phyloP scores from a whole-genome alignment of 2,888 invertebrate genomes.

The Coenonympha arcania region DNA sequence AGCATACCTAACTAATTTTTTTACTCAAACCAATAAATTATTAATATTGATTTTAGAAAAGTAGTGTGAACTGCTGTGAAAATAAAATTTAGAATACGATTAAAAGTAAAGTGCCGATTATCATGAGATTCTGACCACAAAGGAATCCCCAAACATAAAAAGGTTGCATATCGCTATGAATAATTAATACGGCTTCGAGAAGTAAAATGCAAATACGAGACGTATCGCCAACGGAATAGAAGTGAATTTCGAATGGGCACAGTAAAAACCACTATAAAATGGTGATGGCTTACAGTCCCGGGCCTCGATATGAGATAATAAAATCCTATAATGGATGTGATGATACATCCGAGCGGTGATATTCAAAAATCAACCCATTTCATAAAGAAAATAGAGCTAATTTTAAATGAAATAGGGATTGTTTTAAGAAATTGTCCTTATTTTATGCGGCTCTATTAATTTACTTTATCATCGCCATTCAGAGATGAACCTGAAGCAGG shows the following conservation, averaged over 20 bases:
- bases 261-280: conserved; percentile 28
- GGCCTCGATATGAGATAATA: conserved; percentile 64
- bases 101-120: conserved; percentile 26
- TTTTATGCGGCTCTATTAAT: conserved; percentile 6
- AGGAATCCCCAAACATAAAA: conserved; percentile 56
- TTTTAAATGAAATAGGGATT: neutral
- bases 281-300: conserved; percentile 50
- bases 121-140: conserved; percentile 49
- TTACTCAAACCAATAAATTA: conserved; percentile 3
- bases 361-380: conserved; percentile 15
- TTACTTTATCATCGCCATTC: neutral
- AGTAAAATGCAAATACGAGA: conserved; percentile 36
- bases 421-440: neutral
- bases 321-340: conserved; percentile 64
- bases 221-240: conserved; percentile 42
- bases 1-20: neutral
- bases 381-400: neutral
- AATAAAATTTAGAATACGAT: conserved; percentile 12
- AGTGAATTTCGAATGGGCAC: conserved; percentile 38
- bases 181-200: conserved; percentile 43
- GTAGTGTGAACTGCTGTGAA: neutral
- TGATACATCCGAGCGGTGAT: conserved; percentile 48
- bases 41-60: too few species aligned
- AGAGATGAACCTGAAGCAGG: neutral
- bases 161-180: conserved; percentile 52